Conservation (phyloP, 2,113 vertebrate species). For the Callionymus lyra region DNA sequence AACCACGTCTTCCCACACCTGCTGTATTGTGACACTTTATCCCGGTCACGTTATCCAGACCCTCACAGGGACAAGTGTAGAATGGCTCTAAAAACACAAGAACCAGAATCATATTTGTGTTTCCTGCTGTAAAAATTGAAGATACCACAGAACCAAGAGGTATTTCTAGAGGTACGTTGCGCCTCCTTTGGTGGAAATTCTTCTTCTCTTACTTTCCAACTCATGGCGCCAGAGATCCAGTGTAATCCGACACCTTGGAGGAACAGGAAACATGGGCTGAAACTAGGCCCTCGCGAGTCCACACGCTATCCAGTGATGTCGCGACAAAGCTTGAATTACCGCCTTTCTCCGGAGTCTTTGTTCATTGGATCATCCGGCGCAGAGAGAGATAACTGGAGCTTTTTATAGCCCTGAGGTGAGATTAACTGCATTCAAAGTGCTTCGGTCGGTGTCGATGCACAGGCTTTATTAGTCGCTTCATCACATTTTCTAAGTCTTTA, state of each 20-base stretch:
- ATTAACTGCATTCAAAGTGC: constrained; percentile 37
- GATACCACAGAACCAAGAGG: too few relatives aligned
- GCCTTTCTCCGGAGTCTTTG: constrained; percentile 44
- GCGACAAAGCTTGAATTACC: constrained; percentile 52
- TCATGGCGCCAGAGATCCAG: constrained; percentile 43
- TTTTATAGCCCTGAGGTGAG: constrained; percentile 41
- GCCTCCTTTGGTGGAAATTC: too few relatives aligned
- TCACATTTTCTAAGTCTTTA: too few relatives aligned
- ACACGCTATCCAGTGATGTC: constrained; percentile 49
- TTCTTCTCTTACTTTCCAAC: constrained; percentile 1
- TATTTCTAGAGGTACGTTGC: too few relatives aligned
- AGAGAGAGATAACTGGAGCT: constrained; percentile 36
- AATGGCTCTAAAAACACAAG: constrained; percentile 16
- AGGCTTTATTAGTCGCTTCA: neutral
- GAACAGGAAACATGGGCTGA: constrained; percentile 33
- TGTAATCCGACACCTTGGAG: constrained; percentile 45
- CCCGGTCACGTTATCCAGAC: constrained; percentile 27
- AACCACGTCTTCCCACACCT: constrained; percentile 51
- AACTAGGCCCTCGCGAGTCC: constrained; percentile 47
- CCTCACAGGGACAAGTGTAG: constrained; percentile 8
- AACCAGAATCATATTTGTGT: too few relatives aligned
- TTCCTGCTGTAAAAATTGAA: too few relatives aligned
- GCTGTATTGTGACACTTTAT: constrained; percentile 44
- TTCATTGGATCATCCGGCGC: constrained; percentile 40
- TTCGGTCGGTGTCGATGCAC: constrained; percentile 11